A percentile compares a stretch with the other conserved stretches of the same genome.
phyloP scores from a whole-genome alignment of 1,140 invertebrate genomes.

The Portunus trituberculatus region DNA sequence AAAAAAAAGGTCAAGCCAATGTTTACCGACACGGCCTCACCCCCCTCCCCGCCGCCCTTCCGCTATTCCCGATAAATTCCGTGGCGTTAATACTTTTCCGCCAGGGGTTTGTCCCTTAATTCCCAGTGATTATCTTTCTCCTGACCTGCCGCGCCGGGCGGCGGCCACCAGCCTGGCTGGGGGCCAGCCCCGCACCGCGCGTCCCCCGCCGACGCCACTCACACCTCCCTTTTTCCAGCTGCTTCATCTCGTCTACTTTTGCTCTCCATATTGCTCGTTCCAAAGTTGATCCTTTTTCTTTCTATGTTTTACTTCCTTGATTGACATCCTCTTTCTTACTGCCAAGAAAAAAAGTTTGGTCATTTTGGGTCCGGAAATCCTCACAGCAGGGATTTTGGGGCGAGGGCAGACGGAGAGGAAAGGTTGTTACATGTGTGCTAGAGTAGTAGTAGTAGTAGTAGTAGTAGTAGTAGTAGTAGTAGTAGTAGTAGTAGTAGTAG shows the following conservation, averaged over 20 bases:
- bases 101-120: constrained; percentile 43
- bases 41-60: neutral
- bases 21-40: neutral
- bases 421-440: too few relatives aligned
- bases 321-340: constrained; percentile 22
- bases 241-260: neutral
- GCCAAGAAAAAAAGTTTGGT: neutral
- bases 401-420: too few relatives aligned
- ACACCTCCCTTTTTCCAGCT: constrained; percentile 7
- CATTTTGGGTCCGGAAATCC: neutral
- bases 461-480: too few relatives aligned
- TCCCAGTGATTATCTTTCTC: constrained; percentile 36
- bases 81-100: constrained; percentile 32
- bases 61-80: constrained; percentile 13
- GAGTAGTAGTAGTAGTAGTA: too few relatives aligned
- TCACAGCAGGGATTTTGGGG: too few relatives aligned
- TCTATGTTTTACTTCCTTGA: neutral
- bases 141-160: constrained; percentile 16
- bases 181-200: neutral
- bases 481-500: too few relatives aligned
- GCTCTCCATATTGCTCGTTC: neutral
- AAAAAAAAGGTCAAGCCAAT: too few relatives aligned
- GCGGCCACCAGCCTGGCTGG: neutral
- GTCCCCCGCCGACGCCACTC: neutral
- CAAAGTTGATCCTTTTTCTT: constrained; percentile 11